Conservation (phyloP, 2,888 invertebrate genomes). For the Ceriagrion tenellum region DNA sequence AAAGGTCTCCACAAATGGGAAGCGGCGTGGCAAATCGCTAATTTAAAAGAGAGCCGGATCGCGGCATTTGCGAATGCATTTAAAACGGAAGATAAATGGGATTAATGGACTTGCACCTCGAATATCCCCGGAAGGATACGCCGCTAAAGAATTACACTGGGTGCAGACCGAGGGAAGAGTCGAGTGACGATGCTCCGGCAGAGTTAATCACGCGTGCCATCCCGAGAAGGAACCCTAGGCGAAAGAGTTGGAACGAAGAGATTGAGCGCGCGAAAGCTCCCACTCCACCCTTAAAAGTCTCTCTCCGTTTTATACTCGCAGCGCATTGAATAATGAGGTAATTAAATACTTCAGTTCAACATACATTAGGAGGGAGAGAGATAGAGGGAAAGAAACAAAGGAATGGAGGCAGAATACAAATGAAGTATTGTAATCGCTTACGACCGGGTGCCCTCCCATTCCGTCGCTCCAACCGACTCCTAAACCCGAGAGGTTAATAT, state of each 20-base stretch:
- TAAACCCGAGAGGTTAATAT: not conserved
- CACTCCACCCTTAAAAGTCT: not conserved
- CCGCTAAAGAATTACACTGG: not conserved
- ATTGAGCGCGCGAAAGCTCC: not conserved
- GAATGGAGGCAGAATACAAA: conserved; percentile 38
- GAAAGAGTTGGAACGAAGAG: not conserved
- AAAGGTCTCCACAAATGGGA: not conserved
- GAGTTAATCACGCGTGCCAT: not conserved
- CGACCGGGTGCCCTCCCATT: not conserved
- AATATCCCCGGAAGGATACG: conserved; percentile 21
- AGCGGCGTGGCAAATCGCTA: not conserved
- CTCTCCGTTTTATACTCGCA: not conserved
- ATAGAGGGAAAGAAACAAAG: conserved; percentile 18
- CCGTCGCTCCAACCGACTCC: not conserved
- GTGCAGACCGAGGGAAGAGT: not conserved
- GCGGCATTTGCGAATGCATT: not conserved
- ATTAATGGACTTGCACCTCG: conserved; percentile 37
- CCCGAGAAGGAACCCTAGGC: not conserved
- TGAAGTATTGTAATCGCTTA: conserved; percentile 25
- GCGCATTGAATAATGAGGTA: conserved; percentile 44
- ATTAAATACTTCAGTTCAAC: conserved; percentile 13
- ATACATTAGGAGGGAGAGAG: conserved; percentile 29
- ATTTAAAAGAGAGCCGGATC: not conserved
- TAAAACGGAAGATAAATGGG: not conserved
- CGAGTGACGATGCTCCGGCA: not conserved